Base-by-base conservation (phyloP, 2,797 vertebrate genomes). In the Epinephelus coioides region DNA sequence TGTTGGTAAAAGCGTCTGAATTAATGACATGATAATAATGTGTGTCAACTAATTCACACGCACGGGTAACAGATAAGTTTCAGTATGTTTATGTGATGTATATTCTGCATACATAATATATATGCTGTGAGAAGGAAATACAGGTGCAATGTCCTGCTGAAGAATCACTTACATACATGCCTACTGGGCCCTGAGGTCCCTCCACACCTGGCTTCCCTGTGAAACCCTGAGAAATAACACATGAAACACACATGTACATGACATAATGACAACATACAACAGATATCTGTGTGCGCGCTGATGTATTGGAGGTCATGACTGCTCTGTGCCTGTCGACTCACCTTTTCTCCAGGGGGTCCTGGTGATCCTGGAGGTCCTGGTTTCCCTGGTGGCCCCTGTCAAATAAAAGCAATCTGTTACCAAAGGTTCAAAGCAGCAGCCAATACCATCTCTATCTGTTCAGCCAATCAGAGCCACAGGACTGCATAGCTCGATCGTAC, bases 91-190 rank as follows among this genome's bases (percentile, higher is more conserved):
- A 62, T 47, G 10, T 43, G 46, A 4, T 67, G 18, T 46, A n/a
- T 34, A 34, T 65, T 19, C 40, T 69, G 12, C 6, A 44, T 30
- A 30, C 38, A 73, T 40, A 8, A 23, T 50, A 59, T 25, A n/a
- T 47, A 23, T 74, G 59, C 34, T 67, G 40, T 80, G 43, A 55
- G 67, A 60, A 57, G 13, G 73, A 61, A 43, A 63, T 57, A 49
- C 27, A 73, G 76, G 57, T 60, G 57, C 21, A 60, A 54, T 71
- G 54, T 23, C 69, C 65, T 76, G 72, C 78, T 84, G 62, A 90
- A 74, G 86, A 86, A 65, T 91, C 95, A 97, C 97, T 98, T 95
- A 98, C 97, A 89, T 96, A 95, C 94, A 95, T 94, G 94, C 97
- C 97, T 75, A 98, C 96, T 71, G 93, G 91, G 78, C 97, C 97